phyloP scores from a whole-genome alignment of 2,888 invertebrate genomes.

The Stenodema calcarata region DNA sequence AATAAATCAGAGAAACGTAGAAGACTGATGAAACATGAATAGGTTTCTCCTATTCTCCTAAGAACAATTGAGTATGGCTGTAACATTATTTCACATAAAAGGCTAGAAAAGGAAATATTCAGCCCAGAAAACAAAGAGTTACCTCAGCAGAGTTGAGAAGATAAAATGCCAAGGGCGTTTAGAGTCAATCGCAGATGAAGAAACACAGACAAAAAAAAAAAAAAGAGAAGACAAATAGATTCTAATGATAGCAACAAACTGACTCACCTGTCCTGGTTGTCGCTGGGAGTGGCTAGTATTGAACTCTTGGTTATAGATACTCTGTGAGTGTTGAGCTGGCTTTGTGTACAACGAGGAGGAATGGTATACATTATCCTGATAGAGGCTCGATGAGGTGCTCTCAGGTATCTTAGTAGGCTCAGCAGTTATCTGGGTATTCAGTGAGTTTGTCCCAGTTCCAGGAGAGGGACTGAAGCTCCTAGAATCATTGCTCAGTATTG shows the following conservation, averaged over 20 bases:
- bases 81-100: too few species aligned
- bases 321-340: slow-evolving; percentile 42
- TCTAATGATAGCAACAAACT: neutral
- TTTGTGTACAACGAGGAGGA: slow-evolving; percentile 45
- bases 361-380: slow-evolving; percentile 48
- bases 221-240: too few species aligned
- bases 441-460: slow-evolving; percentile 38
- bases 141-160: too few species aligned
- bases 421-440: slow-evolving; percentile 41
- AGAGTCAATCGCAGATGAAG: too few species aligned
- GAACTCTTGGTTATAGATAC: slow-evolving; percentile 47
- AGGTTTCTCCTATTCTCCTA: too few species aligned
- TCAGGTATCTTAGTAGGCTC: slow-evolving; percentile 50
- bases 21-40: too few species aligned
- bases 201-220: too few species aligned
- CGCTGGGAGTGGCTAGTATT: slow-evolving; percentile 45
- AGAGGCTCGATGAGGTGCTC: slow-evolving; percentile 49
- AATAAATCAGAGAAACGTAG: too few species aligned
- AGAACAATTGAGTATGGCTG: too few species aligned
- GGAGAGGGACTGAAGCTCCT: slow-evolving; percentile 50
- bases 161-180: too few species aligned
- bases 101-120: too few species aligned
- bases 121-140: too few species aligned
- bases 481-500: slow-evolving; percentile 47
- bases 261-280: slow-evolving; percentile 4